Conservation (phyloP, 2,113 vertebrate genomes). For the Lathamus discolor region DNA sequence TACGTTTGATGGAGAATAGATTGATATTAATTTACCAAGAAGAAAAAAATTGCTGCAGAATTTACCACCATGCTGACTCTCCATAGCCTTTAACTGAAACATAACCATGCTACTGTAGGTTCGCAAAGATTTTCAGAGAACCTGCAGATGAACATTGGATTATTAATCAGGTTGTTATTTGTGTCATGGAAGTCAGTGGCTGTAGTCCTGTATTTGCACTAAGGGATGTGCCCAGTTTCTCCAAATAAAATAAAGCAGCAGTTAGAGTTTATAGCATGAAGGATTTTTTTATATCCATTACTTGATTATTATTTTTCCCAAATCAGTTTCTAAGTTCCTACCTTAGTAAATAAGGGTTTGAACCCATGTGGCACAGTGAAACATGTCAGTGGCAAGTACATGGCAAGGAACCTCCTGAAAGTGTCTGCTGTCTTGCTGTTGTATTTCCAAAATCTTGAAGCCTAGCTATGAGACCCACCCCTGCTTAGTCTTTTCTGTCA, state of each 20-base stretch:
- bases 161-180: background rate
- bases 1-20: background rate
- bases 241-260: background rate
- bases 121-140: background rate
- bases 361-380: background rate
- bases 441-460: background rate
- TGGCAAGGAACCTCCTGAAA: background rate
- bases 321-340: background rate
- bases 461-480: background rate
- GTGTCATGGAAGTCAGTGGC: background rate
- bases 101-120: fast-evolving
- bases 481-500: background rate
- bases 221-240: background rate
- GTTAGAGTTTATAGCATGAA: background rate
- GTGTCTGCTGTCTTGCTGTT: background rate
- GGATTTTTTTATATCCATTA: background rate
- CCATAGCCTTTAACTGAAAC: background rate
- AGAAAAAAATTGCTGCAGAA: background rate
- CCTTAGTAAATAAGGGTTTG: background rate
- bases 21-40: background rate
- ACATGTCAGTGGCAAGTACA: background rate
- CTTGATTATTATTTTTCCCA: background rate
- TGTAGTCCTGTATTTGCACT: background rate
- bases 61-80: background rate
- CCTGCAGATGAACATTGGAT: background rate